Evolutionary conservation across 2,888 invertebrate genomes (phyloP).

Genomic region (Asteroscopus sphinx): DNA sequence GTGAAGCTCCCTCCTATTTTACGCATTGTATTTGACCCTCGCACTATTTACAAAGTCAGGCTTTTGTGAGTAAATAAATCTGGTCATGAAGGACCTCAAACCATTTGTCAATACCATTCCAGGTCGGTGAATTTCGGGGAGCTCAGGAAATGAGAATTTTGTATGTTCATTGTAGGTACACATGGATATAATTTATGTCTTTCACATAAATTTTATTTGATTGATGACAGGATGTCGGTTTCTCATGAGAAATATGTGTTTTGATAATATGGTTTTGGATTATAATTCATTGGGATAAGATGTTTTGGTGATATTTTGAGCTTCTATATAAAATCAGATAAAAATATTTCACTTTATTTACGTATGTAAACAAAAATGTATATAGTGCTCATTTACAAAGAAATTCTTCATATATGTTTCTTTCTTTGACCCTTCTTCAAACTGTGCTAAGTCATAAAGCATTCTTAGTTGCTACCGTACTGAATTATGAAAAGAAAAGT

Average conservation of each 20-base stretch:
- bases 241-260: neutral
- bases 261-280: constrained; percentile 10
- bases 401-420: neutral
- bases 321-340: neutral
- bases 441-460: neutral
- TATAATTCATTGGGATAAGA: constrained; percentile 5
- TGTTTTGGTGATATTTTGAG: neutral
- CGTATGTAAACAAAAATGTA: too few species aligned
- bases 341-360: neutral
- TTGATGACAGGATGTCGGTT: constrained; percentile 38
- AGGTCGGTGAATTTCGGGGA: constrained; percentile 3
- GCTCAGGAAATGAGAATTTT: constrained; percentile 17
- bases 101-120: constrained; percentile 29
- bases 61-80: constrained; percentile 31
- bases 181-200: constrained; percentile 39
- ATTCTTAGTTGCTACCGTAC: neutral
- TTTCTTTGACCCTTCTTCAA: neutral
- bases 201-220: constrained; percentile 37
- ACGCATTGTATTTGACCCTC: constrained; percentile 33
- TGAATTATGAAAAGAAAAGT: constrained; percentile 17
- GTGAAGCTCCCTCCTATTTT: constrained; percentile 35
- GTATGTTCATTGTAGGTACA: constrained; percentile 13
- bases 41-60: constrained; percentile 16
- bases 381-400: too few species aligned
- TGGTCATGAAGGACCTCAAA: constrained; percentile 13